These are phyloP conservation scores for Spongilla lacustris DNA, from an alignment of 37 sponge, comb jelly and placozoan genomes.

Conservation along the genomic window DNA sequence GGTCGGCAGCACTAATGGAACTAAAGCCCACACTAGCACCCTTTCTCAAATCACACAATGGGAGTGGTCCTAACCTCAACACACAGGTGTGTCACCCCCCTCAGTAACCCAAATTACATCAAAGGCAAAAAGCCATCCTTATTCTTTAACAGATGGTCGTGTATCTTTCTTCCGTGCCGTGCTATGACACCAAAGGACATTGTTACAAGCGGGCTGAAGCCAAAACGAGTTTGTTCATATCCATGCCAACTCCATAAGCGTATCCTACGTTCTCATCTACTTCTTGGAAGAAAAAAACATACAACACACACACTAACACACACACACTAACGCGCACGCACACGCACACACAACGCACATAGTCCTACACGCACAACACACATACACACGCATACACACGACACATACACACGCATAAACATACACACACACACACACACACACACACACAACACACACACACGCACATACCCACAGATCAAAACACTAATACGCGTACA, in stretches of 20 bases:
- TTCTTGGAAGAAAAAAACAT: background rate
- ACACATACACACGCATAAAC: slow-evolving; percentile 9
- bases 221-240: background rate
- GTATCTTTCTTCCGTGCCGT: background rate
- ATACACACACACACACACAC: slow-evolving; percentile 1
- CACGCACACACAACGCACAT: slow-evolving; percentile 19
- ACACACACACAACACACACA: slow-evolving; percentile 32
- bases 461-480: slow-evolving; percentile 36
- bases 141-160: background rate
- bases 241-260: background rate
- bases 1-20: background rate
- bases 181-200: background rate
- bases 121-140: background rate
- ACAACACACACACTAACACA: slow-evolving; percentile 3
- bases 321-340: slow-evolving; percentile 2
- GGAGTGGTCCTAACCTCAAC: background rate
- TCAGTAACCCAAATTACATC: background rate
- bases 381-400: slow-evolving; percentile 38
- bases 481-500: slow-evolving; percentile 33
- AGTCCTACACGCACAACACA: background rate
- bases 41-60: background rate
- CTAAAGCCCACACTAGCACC: background rate
- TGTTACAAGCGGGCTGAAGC: background rate
- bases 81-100: background rate
- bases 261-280: background rate